Base-by-base conservation (phyloP, 1,140 invertebrate genomes). In the Drosophila ironensis region DNA sequence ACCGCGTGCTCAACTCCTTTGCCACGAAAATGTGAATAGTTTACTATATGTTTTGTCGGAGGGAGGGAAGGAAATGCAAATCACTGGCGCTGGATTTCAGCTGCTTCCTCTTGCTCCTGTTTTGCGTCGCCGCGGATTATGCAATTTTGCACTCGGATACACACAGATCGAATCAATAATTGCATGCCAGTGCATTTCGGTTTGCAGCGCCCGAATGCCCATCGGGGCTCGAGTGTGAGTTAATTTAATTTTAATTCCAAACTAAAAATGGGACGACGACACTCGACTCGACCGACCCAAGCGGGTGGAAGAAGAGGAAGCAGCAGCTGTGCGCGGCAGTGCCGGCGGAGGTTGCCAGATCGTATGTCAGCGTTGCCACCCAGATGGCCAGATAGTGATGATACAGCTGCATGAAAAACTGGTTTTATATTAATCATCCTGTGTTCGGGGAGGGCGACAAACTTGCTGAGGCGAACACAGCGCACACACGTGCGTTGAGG, bases 181-280 rank as follows among this genome's bases (percentile, higher is more conserved):
- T 68, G 61, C 61, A 52, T 50, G 47, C 27, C 41, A 45, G 48
- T 51, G 59, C 67, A 71, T 61, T 71, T 63, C 41, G 33, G 68
- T 71, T 27, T 72, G 68, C 72, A 72, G 61, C 28, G 44, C 33
- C 25, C 25, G 48, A 63, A 24, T 17, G 30, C 19, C 57, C 41
- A 64, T 60, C 68, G 45, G 38, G 14, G 40, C 27, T 47, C 30
- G 44, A 72, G 68, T 71, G 56, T 53, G 68, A 48, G 68, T 71
- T 70, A 70, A 72, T 72, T 71, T 72, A 14, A 61, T 72, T 71
- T 71, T 72, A 71, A 72, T 71, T 72, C 68, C 59, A 61, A 72
- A 71, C 56, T 52, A 71, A 59, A 33, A 71, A 35, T 63, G 67
- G 67, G 53, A 47, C 38, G 46, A 59, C 30, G 28, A 25, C n/a